Evolutionary conservation across 2,888 invertebrate genomes (phyloP).

Genomic region (Agrochola litura): DNA sequence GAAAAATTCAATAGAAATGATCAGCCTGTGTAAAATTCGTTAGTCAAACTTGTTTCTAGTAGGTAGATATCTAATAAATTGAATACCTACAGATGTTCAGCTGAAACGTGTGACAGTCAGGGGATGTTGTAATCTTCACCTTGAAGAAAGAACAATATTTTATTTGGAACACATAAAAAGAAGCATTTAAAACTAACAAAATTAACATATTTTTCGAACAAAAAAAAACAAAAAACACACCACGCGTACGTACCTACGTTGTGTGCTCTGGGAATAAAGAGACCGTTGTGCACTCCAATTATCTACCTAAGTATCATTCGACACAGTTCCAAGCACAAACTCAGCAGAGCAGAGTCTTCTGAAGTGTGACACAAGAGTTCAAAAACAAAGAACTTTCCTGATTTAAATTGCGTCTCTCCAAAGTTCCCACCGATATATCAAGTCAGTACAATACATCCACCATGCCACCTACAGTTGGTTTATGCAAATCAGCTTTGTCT

Average conservation of each 20-base stretch:
- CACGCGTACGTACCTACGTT: background rate
- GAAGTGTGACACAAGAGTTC: constrained; percentile 17
- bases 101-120: no score
- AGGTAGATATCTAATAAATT: background rate
- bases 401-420: constrained; percentile 39
- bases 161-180: no score
- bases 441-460: constrained; percentile 32
- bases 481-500: constrained; percentile 56
- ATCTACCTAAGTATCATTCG: background rate
- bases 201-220: no score
- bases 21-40: background rate
- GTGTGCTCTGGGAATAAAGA: background rate
- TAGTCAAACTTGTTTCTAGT: background rate
- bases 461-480: constrained; percentile 35
- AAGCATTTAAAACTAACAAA: no score
- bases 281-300: background rate
- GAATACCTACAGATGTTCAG: background rate
- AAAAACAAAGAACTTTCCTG: constrained; percentile 40
- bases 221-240: no score
- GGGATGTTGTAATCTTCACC: background rate
- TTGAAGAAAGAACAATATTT: no score
- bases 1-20: no score
- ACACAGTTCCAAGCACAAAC: background rate
- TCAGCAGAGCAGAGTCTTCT: background rate
- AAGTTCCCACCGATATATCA: constrained; percentile 43